These are phyloP conservation scores for Halocynthia aurantium DNA, from an alignment of 23 tunicate genomes.

Conservation along the genomic window DNA sequence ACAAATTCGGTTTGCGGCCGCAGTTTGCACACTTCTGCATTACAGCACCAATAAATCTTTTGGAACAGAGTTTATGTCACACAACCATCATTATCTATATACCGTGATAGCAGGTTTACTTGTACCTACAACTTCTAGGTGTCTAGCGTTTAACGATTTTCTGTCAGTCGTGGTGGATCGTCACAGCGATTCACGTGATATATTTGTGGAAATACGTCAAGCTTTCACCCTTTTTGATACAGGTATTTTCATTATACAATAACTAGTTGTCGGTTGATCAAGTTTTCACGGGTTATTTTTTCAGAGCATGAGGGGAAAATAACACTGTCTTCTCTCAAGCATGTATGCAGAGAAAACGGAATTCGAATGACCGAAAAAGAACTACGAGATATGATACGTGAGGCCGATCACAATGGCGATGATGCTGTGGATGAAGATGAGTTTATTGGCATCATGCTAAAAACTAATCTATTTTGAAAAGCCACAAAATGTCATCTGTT, in stretches of 20 bases:
- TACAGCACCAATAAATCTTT: not conserved
- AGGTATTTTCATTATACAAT: conserved; percentile 16
- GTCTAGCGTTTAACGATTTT: conserved; percentile 66
- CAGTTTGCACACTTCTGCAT: too few species aligned
- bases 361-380: conserved; percentile 63
- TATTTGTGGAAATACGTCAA: conserved; percentile 83
- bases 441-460: conserved; percentile 71
- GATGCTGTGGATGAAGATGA: conserved; percentile 82
- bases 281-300: not conserved
- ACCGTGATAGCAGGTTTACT: too few species aligned
- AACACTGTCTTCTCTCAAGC: conserved; percentile 53
- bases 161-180: conserved; percentile 57
- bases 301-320: conserved; percentile 65
- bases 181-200: conserved; percentile 82
- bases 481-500: too few species aligned
- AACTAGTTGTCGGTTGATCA: too few species aligned
- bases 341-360: conserved; percentile 61
- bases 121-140: conserved; percentile 16
- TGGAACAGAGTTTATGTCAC: not conserved
- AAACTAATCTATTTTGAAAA: conserved; percentile 61
- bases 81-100: not conserved
- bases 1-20: too few species aligned
- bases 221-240: conserved; percentile 69
- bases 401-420: conserved; percentile 88
- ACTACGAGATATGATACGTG: conserved; percentile 71